phyloP scores from a whole-genome alignment of 2,113 vertebrate genomes.

The Microcebus jonahi region DNA sequence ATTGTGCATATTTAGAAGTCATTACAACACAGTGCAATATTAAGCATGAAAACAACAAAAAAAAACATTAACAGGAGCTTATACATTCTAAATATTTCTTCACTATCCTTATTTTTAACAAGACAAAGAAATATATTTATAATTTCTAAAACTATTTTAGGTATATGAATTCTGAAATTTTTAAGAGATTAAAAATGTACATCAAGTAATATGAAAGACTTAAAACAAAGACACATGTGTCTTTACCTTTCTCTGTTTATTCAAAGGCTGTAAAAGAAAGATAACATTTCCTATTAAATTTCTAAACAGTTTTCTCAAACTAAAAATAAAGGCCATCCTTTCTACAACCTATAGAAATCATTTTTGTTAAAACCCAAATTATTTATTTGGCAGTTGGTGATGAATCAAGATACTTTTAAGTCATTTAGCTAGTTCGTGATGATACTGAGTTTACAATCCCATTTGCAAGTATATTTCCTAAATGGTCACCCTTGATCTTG shows the following conservation, averaged over 20 bases:
- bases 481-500: slow-evolving; percentile 34
- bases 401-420: slow-evolving; percentile 41
- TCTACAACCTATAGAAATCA: slow-evolving; percentile 24
- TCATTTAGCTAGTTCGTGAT: slow-evolving; percentile 23
- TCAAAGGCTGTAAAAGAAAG: slow-evolving; percentile 51
- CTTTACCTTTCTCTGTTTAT: background rate
- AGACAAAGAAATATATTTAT: background rate
- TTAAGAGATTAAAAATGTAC: slow-evolving; percentile 12
- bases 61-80: slow-evolving; percentile 29
- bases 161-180: slow-evolving; percentile 22
- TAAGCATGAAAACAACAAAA: slow-evolving; percentile 60
- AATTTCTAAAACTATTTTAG: slow-evolving; percentile 57
- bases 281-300: slow-evolving; percentile 46
- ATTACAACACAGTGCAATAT: background rate
- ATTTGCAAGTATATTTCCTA: slow-evolving; percentile 58
- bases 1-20: slow-evolving; percentile 28
- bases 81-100: slow-evolving; percentile 29
- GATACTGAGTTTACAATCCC: slow-evolving; percentile 29
- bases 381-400: slow-evolving; percentile 30
- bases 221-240: background rate
- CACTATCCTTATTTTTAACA: background rate
- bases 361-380: slow-evolving; percentile 46
- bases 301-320: slow-evolving; percentile 41
- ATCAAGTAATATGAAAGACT: background rate
- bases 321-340: slow-evolving; percentile 43